phyloP scores from a whole-genome alignment of 1,140 invertebrate genomes.

The Papilio aristodemus region DNA sequence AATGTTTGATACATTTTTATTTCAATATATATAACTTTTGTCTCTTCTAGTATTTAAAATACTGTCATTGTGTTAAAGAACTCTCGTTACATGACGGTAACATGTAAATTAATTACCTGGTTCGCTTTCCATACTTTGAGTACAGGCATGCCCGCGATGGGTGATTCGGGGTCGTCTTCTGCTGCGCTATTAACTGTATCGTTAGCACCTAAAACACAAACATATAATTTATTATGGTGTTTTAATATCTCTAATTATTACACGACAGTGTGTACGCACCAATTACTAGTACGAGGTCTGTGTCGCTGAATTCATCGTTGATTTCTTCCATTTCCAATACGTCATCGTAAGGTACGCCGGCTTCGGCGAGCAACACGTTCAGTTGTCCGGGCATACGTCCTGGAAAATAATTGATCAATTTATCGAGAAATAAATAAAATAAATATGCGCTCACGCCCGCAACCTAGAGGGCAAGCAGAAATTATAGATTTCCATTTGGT shows the following conservation, averaged over 20 bases:
- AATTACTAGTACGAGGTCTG: conserved; percentile 93
- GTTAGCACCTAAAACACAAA: conserved; percentile 83
- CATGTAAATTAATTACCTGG: conserved; percentile 81
- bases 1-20: too few species aligned
- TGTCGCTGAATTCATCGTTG: conserved; percentile 92
- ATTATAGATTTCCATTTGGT: too few species aligned
- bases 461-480: too few species aligned
- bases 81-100: background rate
- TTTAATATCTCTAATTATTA: background rate
- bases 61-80: too few species aligned
- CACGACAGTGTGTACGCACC: conserved; percentile 77
- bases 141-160: conserved; percentile 96
- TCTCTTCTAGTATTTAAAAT: too few species aligned
- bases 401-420: conserved; percentile 52
- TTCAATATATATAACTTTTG: too few species aligned
- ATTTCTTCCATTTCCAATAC: conserved; percentile 97
- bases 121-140: conserved; percentile 92
- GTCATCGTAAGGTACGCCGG: conserved; percentile 95
- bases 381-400: conserved; percentile 95
- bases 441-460: too few species aligned
- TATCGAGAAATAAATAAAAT: too few species aligned
- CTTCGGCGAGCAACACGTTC: conserved; percentile 95
- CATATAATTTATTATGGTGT: background rate
- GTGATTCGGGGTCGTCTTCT: conserved; percentile 94
- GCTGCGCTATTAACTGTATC: conserved; percentile 96